phyloP scores from a whole-genome alignment of 2,797 vertebrate species.

The Yasuhikotakia modesta region DNA sequence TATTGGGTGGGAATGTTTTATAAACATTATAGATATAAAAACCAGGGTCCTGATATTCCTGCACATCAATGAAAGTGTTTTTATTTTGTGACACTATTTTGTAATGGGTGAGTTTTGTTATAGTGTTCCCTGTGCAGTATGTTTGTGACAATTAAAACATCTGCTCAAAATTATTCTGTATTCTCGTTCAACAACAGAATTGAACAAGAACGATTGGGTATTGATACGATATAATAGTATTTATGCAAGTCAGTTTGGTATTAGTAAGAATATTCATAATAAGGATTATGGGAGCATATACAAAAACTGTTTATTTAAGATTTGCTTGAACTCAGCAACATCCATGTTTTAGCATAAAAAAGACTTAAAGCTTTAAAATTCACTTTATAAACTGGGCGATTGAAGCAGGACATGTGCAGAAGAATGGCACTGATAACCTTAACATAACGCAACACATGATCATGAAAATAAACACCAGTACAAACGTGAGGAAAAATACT shows the following conservation, averaged over 20 bases:
- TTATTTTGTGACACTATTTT: constrained; percentile 43
- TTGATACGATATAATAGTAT: no score
- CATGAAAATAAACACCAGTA: constrained; percentile 52
- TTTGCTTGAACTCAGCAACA: constrained; percentile 31
- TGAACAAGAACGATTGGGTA: background rate
- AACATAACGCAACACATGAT: constrained; percentile 49
- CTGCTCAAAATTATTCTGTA: constrained; percentile 10
- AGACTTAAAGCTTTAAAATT: constrained; percentile 17
- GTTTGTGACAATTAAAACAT: constrained; percentile 35
- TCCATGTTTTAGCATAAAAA: constrained; percentile 19
- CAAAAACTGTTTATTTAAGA: constrained; percentile 34
- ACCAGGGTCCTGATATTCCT: constrained; percentile 18
- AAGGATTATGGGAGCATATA: constrained; percentile 18
- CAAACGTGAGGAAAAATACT: constrained; percentile 54
- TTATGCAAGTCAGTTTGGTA: background rate
- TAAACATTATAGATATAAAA: constrained; percentile 37
- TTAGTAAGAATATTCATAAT: background rate
- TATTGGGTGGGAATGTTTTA: constrained; percentile 28
- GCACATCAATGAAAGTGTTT: constrained; percentile 50
- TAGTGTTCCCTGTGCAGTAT: constrained; percentile 53
- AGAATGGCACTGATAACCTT: constrained; percentile 75
- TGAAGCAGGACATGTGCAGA: constrained; percentile 49
- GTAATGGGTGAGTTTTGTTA: constrained; percentile 30
- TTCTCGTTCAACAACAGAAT: background rate
- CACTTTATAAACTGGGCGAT: constrained; percentile 15